phyloP scores from a whole-genome alignment of 1,140 invertebrate genomes.

The Fopius arisanus region DNA sequence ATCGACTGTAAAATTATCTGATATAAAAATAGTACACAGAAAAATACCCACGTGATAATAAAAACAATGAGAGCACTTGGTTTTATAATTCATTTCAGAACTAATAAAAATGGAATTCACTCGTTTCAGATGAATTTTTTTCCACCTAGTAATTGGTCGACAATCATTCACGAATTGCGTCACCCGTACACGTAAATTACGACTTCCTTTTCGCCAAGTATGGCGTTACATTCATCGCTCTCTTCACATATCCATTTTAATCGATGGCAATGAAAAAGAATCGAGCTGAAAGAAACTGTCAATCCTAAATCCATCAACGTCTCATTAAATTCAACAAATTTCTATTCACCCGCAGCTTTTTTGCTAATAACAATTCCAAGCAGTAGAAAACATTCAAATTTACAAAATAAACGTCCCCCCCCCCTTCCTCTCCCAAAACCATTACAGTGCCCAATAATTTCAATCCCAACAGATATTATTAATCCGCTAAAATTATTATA shows the following conservation, averaged over 20 bases:
- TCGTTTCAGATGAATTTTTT: background rate
- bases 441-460: no score
- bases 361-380: no score
- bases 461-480: no score
- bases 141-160: background rate
- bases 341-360: no score
- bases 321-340: constrained; percentile 17
- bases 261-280: constrained; percentile 13
- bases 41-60: background rate
- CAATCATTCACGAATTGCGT: background rate
- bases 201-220: background rate
- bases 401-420: no score
- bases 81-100: background rate
- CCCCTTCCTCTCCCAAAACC: no score
- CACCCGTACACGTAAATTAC: constrained; percentile 1
- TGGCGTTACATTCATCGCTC: background rate
- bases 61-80: background rate
- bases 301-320: constrained; percentile 22
- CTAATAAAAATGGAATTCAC: background rate
- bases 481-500: no score
- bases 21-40: background rate
- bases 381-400: no score
- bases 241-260: background rate
- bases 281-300: background rate
- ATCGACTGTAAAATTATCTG: constrained; percentile 19